A percentile compares a stretch with the other conserved stretches of the same genome.
These are phyloP conservation scores for Planiliza haematocheilus DNA, from an alignment of 2,113 vertebrate genomes.

Conservation along the genomic window DNA sequence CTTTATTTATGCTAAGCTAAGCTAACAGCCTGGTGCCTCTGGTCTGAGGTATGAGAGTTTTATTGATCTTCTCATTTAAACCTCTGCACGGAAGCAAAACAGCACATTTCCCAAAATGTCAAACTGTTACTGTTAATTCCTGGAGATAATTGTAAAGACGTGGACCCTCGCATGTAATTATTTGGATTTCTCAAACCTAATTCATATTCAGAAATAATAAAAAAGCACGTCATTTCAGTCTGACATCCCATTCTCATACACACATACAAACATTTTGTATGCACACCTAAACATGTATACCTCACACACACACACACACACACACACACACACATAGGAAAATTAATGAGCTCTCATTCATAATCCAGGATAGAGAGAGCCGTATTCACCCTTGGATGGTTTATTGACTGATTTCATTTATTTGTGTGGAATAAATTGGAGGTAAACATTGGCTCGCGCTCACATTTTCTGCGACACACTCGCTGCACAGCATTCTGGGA, in stretches of 20 bases:
- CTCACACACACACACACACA: conserved; percentile 25
- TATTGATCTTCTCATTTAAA: neutral
- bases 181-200: neutral
- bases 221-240: conserved; percentile 8
- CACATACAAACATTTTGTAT: conserved; percentile 15
- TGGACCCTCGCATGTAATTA: neutral
- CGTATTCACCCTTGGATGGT: conserved; percentile 96
- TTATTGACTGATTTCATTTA: conserved; percentile 99
- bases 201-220: conserved; percentile 1
- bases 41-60: neutral
- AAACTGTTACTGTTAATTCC: conserved; percentile 4
- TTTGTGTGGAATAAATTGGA: conserved; percentile 96
- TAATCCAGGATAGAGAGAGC: conserved; percentile 91
- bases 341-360: conserved; percentile 84
- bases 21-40: too few species aligned
- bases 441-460: conserved; percentile 93
- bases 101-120: neutral
- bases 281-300: conserved; percentile 9
- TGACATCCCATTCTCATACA: neutral
- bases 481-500: conserved; percentile 87
- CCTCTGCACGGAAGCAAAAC: neutral
- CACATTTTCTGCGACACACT: conserved; percentile 91
- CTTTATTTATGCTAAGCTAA: too few species aligned
- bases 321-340: conserved; percentile 50
- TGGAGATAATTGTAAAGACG: neutral